Evolutionary conservation across 2,888 invertebrate species (phyloP), one percentile per base, ranked within the genome.

Genomic region (Blomia tropicalis): DNA sequence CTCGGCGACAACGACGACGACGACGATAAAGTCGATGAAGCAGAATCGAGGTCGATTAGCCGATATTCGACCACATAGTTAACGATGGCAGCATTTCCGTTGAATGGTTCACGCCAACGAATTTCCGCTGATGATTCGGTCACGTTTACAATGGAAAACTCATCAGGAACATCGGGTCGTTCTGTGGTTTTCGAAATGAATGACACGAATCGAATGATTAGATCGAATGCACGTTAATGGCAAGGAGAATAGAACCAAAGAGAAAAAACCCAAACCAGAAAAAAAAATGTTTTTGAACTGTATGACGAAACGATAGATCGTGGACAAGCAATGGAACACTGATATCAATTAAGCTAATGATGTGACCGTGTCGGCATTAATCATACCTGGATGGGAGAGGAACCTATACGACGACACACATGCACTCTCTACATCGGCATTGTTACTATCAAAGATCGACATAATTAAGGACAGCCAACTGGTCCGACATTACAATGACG

Each of bases 31-130:
- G 30, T 11, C 31, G 56, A 56, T 32, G 56, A 56, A n/a, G 56
- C 56, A 47, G 51, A 47, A 2, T 56, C 29, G 56, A 56, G 25
- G 56, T 56, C 29, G 7, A 59, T 43, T 4, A 59, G 25, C 17
- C 59, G 59, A 36, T 43, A 43, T 19, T 59, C 19, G 3, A 43
- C 59, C 30, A 73, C 66, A 14, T 70, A 68, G 64, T 72, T 73
- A 29, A 64, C 64, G 4, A 67, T 60, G 23, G 73, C 66, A 4
- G 70, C 70, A 67, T 74, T 73, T 1, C 73, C 73, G 64, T 72
- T 70, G 61, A 70, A 73, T 2, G 72, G 71, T 31, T 65, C 65
- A 23, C 65, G 61, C 74, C 74, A 74, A 19, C 67, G 60, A 2
- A 74, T 43, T 0, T 66, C 64, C 4, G 70, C 67, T 44, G 65